phyloP scores from a whole-genome alignment of 2,888 invertebrate genomes.

The Nowickia ferox region DNA sequence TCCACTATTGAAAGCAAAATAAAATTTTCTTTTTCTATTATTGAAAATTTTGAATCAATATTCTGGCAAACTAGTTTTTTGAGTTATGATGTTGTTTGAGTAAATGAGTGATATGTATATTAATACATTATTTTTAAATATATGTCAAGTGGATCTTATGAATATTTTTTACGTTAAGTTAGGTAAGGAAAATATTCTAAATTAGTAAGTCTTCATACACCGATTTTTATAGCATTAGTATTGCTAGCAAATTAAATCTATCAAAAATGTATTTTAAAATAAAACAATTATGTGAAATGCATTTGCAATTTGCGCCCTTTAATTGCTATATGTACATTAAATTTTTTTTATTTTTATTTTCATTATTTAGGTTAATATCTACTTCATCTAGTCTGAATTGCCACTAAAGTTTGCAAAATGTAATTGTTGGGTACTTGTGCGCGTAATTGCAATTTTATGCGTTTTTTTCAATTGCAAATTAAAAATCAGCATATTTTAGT shows the following conservation, averaged over 20 bases:
- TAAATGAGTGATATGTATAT: too few species aligned
- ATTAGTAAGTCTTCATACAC: too few species aligned
- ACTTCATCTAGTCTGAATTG: slow-evolving; percentile 56
- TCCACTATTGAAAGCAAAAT: too few species aligned
- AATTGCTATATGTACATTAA: slow-evolving; percentile 32
- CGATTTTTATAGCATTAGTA: background rate
- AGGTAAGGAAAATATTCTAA: too few species aligned
- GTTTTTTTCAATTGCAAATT: slow-evolving; percentile 33
- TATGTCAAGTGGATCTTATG: too few species aligned
- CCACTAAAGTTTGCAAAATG: slow-evolving; percentile 35
- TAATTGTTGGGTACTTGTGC: slow-evolving; percentile 12
- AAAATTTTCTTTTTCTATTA: too few species aligned
- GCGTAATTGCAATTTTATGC: background rate
- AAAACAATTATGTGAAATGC: slow-evolving; percentile 6
- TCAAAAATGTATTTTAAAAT: slow-evolving; percentile 3
- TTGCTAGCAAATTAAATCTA: background rate
- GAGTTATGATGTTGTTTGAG: too few species aligned
- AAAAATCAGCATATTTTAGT: slow-evolving; percentile 47
- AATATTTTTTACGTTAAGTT: too few species aligned
- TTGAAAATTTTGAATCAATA: too few species aligned
- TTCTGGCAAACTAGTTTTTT: too few species aligned
- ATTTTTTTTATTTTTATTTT: background rate
- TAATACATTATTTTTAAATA: too few species aligned
- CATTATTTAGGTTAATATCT: slow-evolving; percentile 57
- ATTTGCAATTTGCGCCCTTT: slow-evolving; percentile 17